Conservation (phyloP, 2,888 invertebrate genomes). For the Phasia obesa region DNA sequence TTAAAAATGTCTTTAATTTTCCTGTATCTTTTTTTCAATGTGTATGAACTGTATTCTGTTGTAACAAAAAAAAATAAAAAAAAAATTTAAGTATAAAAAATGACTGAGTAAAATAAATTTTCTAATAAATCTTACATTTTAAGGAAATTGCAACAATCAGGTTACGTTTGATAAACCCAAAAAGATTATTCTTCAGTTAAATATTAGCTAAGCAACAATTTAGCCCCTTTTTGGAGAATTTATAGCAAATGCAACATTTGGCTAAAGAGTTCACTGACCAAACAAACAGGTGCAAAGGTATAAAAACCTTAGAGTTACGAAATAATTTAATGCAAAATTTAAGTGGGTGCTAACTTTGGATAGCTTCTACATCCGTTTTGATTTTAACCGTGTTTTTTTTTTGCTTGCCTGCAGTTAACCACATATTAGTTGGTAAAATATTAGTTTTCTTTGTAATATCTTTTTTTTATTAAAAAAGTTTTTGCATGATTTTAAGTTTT, state of each 20-base stretch:
- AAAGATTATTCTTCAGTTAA: not conserved
- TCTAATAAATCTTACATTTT: constrained; percentile 5
- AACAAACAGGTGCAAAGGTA: not conserved
- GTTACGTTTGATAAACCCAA: constrained; percentile 34
- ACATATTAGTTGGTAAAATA: not conserved
- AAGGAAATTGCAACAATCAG: constrained; percentile 44
- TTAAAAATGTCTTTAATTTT: no score
- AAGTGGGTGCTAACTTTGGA: constrained; percentile 66
- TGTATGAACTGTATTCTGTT: no score
- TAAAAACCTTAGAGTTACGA: not conserved
- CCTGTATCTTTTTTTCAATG: no score
- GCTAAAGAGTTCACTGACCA: constrained; percentile 53
- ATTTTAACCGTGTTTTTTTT: not conserved
- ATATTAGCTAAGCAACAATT: constrained; percentile 15
- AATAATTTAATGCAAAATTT: constrained; percentile 11
- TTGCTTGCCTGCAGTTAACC: not conserved
- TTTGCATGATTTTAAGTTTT: constrained; percentile 16
- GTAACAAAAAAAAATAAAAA: no score
- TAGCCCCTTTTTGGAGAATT: not conserved
- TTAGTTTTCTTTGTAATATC: not conserved
- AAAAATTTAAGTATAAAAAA: not conserved
- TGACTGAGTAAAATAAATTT: not conserved
- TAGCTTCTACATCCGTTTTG: constrained; percentile 55
- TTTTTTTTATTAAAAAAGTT: not conserved
- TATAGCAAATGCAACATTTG: not conserved